Conservation (phyloP, 2,113 vertebrate genomes). For the Antigone vipio region DNA sequence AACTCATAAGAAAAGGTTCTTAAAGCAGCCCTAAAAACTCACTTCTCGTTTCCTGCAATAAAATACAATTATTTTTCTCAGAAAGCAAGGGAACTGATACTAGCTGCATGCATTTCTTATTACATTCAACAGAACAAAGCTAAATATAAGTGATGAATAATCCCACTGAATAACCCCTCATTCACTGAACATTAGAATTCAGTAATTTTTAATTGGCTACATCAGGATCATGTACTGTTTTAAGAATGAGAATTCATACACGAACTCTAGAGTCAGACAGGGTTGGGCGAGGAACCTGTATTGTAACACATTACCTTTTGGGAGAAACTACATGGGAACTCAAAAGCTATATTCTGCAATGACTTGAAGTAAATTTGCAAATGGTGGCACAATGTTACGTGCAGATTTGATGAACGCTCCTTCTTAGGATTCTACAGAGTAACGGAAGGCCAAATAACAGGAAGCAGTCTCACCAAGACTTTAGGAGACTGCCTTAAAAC, state of each 20-base stretch:
- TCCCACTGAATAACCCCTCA: not conserved
- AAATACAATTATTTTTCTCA: not conserved
- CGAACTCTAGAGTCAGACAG: not conserved
- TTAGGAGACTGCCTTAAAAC: not conserved
- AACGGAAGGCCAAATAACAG: not conserved
- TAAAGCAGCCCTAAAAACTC: not conserved
- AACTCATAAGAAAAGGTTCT: not conserved
- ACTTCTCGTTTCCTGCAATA: not conserved
- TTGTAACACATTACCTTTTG: not conserved
- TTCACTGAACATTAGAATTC: not conserved
- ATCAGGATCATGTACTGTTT: not conserved
- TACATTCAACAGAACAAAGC: not conserved
- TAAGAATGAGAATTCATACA: not conserved
- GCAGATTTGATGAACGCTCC: not conserved
- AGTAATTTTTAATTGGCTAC: not conserved
- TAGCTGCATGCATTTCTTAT: not conserved
- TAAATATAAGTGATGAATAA: not conserved
- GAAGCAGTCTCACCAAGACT: not conserved
- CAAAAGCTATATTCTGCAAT: not conserved
- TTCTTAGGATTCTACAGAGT: not conserved
- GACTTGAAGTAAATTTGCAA: not conserved
- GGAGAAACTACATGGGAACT: not conserved
- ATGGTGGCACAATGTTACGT: not conserved
- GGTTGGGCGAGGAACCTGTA: not conserved
- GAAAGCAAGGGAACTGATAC: not conserved